phyloP scores from a whole-genome alignment of 2,113 vertebrate genomes.

The Toxotes jaculatrix region DNA sequence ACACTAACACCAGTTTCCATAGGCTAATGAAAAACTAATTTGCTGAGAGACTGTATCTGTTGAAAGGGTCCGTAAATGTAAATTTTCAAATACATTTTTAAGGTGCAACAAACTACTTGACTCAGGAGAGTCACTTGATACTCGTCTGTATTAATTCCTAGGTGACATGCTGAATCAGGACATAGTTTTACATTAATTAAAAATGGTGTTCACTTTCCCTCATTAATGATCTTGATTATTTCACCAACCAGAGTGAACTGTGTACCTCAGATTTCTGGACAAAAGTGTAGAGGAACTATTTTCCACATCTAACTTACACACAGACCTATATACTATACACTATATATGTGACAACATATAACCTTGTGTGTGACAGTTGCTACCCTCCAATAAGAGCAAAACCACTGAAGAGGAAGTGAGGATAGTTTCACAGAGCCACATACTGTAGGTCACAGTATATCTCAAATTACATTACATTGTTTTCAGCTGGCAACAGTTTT shows the following conservation, averaged over 20 bases:
- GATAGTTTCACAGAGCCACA: neutral
- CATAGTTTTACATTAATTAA: too few species aligned
- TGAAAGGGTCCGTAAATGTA: neutral
- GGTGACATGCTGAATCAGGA: neutral
- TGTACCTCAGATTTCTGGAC: neutral
- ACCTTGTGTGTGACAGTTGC: neutral
- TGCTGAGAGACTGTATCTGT: neutral
- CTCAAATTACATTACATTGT: neutral
- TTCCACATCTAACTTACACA: neutral
- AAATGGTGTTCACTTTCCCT: neutral
- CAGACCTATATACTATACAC: too few species aligned
- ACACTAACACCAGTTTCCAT: neutral
- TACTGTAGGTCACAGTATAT: neutral
- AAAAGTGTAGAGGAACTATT: neutral
- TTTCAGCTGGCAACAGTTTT: neutral
- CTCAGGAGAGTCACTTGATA: neutral
- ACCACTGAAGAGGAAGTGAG: constrained; percentile 9
- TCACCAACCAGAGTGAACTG: too few species aligned
- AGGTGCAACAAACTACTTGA: neutral
- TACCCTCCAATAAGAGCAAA: neutral
- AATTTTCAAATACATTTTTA: neutral
- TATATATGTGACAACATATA: neutral
- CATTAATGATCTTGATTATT: too few species aligned
- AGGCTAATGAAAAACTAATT: neutral
- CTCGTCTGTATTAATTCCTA: neutral